Conservation (phyloP, 1,140 invertebrate genomes). For the Lepidotrigona ventralis region DNA sequence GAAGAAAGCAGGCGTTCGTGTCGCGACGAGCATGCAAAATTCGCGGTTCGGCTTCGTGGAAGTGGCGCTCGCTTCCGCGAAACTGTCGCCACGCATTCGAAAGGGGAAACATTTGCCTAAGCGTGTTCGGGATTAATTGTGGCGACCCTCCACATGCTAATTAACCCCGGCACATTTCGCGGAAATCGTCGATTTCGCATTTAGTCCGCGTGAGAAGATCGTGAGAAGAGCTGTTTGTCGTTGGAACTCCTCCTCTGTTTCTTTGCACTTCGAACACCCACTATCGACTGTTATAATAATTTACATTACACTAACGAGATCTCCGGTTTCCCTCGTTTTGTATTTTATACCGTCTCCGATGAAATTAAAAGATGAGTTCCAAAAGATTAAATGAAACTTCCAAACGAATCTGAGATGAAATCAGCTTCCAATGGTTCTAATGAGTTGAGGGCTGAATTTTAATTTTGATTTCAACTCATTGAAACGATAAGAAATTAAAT, state of each 20-base stretch:
- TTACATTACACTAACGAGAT: too few relatives aligned
- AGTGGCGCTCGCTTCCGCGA: neutral
- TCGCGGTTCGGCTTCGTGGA: neutral
- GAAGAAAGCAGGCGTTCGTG: neutral
- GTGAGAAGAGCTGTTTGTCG: neutral
- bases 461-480: too few relatives aligned
- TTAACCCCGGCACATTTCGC: neutral
- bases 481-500: too few relatives aligned
- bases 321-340: too few relatives aligned
- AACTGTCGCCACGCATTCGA: slow-evolving; percentile 22
- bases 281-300: too few relatives aligned
- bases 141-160: neutral
- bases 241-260: neutral
- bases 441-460: too few relatives aligned
- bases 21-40: neutral
- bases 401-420: too few relatives aligned
- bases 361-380: too few relatives aligned
- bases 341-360: too few relatives aligned
- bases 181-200: neutral
- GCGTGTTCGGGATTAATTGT: slow-evolving; percentile 17
- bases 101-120: slow-evolving; percentile 28
- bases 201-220: neutral
- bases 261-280: neutral
- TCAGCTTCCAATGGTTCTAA: too few relatives aligned
- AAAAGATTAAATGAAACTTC: too few relatives aligned